phyloP scores from a whole-genome alignment of 2,113 vertebrate genomes.

The Pteronura brasiliensis region DNA sequence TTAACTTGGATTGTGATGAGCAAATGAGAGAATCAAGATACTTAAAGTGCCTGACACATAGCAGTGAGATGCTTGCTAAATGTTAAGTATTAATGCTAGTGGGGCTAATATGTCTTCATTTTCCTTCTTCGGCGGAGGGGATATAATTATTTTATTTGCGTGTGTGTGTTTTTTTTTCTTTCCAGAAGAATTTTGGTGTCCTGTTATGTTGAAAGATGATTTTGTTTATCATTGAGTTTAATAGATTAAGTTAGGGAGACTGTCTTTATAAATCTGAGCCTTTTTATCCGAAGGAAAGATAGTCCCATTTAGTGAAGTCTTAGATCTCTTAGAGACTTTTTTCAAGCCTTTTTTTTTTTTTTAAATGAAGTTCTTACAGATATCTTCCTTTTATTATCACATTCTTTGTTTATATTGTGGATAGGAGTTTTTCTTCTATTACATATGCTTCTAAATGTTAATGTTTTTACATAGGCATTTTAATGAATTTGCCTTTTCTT shows the following conservation, averaged over 20 bases:
- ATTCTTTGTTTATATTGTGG: not conserved
- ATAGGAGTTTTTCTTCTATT: not conserved
- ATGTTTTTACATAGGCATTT: not conserved
- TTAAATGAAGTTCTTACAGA: not conserved
- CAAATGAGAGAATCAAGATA: not conserved
- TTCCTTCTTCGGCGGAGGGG: not conserved
- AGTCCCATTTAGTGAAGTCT: not conserved
- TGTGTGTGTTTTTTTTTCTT: not conserved
- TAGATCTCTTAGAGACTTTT: not conserved
- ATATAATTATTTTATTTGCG: not conserved
- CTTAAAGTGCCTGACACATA: not conserved
- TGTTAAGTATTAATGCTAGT: not conserved
- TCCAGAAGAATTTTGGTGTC: not conserved
- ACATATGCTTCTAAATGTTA: not conserved
- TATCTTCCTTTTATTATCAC: not conserved
- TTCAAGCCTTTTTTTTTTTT: not conserved
- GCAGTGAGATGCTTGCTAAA: not conserved
- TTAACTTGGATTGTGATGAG: not conserved
- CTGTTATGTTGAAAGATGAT: not conserved
- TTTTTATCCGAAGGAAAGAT: not conserved
- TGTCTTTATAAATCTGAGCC: not conserved
- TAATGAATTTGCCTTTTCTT: not conserved
- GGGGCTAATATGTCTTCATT: not conserved
- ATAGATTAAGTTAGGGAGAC: not conserved
- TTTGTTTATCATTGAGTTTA: not conserved